Evolutionary conservation across 2,797 vertebrate genomes (phyloP).

Genomic region (Podarcis siculus): DNA sequence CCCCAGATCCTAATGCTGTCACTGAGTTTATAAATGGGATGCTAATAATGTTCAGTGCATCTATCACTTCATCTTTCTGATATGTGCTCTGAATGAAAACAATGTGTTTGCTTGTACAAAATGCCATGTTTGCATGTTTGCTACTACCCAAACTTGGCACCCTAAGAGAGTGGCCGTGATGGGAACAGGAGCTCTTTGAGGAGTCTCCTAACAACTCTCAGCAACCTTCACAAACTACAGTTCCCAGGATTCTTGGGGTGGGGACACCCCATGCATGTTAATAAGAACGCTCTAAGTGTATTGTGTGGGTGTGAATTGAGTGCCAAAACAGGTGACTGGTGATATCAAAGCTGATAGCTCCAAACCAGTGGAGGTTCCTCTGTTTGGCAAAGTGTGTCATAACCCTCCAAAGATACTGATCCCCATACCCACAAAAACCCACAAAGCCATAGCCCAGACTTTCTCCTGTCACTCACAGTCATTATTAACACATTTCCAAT

Average conservation of each 20-base stretch:
- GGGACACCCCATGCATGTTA: too few relatives aligned
- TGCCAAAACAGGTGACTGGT: not conserved
- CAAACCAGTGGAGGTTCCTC: not conserved
- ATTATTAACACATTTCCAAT: too few relatives aligned
- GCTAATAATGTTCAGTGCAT: conserved; percentile 55
- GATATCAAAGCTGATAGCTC: not conserved
- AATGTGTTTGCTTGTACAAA: conserved; percentile 42
- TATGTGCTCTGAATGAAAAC: conserved; percentile 25
- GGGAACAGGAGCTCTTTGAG: too few relatives aligned
- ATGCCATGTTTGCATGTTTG: conserved; percentile 24
- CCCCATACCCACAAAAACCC: too few relatives aligned
- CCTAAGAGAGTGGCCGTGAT: not conserved
- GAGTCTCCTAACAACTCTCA: too few relatives aligned
- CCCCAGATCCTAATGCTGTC: conserved; percentile 47
- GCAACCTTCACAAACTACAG: too few relatives aligned
- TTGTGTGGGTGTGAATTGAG: not conserved
- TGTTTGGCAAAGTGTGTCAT: too few relatives aligned
- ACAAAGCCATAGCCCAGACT: too few relatives aligned
- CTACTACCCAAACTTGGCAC: not conserved
- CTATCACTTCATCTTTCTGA: conserved; percentile 50
- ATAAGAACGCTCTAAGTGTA: too few relatives aligned
- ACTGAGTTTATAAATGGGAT: conserved; percentile 57
- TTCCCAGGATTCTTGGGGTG: too few relatives aligned
- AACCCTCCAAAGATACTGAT: too few relatives aligned
- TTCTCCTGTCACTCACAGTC: too few relatives aligned